Conservation (phyloP, 1,140 invertebrate genomes). For the Zaprionus taronus region DNA sequence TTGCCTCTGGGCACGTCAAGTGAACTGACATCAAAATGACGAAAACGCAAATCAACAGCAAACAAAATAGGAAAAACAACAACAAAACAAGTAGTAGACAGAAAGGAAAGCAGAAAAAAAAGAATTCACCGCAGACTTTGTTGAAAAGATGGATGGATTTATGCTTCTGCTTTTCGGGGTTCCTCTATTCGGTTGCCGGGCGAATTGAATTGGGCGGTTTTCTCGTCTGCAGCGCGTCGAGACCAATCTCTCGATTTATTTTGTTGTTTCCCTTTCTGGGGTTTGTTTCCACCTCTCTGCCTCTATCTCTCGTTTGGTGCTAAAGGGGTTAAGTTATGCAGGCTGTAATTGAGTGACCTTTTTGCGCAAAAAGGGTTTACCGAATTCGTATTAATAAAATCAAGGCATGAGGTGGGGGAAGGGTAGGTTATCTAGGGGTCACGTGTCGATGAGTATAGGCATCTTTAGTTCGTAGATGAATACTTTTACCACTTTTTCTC, state of each 20-base stretch:
- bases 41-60: constrained; percentile 83
- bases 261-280: constrained; percentile 17
- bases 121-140: constrained; percentile 53
- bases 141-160: constrained; percentile 82
- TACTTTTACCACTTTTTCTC: neutral
- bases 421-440: neutral
- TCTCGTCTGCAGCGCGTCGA: constrained; percentile 53
- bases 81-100: constrained; percentile 16
- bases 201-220: constrained; percentile 42
- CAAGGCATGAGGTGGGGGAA: neutral
- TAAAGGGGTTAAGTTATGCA: constrained; percentile 50
- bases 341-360: constrained; percentile 53
- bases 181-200: constrained; percentile 12
- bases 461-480: neutral
- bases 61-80: constrained; percentile 67
- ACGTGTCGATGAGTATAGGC: constrained; percentile 22
- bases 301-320: neutral
- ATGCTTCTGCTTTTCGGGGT: constrained; percentile 54
- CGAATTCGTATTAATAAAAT: constrained; percentile 44
- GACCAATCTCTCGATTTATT: constrained; percentile 31
- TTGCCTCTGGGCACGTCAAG: constrained; percentile 68
- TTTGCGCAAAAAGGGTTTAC: constrained; percentile 33
- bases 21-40: constrained; percentile 82
- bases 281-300: neutral
- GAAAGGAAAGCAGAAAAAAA: neutral